phyloP scores from a whole-genome alignment of 1,140 invertebrate genomes.

The Meloidogyne hapla region DNA sequence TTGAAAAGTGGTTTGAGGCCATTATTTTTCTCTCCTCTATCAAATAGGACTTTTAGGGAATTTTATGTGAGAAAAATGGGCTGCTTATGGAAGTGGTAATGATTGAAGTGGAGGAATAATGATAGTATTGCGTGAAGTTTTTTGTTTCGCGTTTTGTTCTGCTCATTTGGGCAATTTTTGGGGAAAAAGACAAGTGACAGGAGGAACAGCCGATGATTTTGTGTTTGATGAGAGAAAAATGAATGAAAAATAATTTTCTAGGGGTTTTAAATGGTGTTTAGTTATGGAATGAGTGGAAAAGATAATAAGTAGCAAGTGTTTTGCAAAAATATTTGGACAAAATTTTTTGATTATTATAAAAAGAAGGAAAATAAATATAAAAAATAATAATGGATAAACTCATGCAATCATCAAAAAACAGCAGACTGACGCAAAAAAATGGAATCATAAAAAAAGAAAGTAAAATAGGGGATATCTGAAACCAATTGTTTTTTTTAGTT shows the following conservation, averaged over 20 bases:
- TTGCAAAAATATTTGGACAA: background rate
- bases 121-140: background rate
- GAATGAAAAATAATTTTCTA: background rate
- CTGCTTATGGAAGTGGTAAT: background rate
- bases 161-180: too few species aligned
- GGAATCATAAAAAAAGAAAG: background rate
- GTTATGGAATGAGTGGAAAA: background rate
- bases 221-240: constrained; percentile 11
- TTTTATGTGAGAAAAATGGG: background rate
- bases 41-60: background rate
- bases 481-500: background rate
- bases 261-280: background rate
- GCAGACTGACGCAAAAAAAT: background rate
- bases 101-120: constrained; percentile 3
- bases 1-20: background rate
- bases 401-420: background rate
- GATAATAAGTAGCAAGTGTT: background rate
- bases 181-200: too few species aligned
- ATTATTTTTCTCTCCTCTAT: background rate
- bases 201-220: background rate
- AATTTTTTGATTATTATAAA: background rate
- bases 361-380: background rate
- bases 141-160: background rate
- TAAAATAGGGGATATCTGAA: background rate
- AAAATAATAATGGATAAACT: background rate